Conservation (phyloP, 2,888 invertebrate species). For the Diaperis boleti region DNA sequence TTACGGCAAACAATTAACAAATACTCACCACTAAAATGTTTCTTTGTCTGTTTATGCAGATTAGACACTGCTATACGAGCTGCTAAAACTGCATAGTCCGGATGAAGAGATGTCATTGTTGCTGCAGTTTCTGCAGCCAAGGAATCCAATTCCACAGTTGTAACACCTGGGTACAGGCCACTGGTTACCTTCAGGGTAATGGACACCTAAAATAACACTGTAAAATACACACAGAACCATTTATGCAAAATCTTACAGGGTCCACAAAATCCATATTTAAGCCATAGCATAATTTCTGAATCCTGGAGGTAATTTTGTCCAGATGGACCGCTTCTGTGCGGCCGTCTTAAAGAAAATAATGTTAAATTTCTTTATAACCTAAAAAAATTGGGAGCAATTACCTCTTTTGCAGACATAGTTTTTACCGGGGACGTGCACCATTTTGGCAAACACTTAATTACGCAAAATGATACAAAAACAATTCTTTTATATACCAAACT, state of each 20-base stretch:
- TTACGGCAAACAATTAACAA: not conserved
- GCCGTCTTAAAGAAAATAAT: constrained; percentile 74
- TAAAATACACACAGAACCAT: too few species aligned
- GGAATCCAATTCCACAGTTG: constrained; percentile 96
- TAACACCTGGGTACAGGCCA: constrained; percentile 96
- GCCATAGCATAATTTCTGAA: constrained; percentile 95
- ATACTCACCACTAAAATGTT: constrained; percentile 83
- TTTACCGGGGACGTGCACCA: constrained; percentile 1
- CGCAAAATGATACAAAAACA: not conserved
- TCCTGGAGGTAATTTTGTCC: constrained; percentile 97
- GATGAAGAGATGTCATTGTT: constrained; percentile 96
- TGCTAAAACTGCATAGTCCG: constrained; percentile 93
- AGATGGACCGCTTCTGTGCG: constrained; percentile 92
- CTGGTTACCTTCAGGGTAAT: constrained; percentile 93
- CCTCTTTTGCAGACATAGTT: constrained; percentile 34
- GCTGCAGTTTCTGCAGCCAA: constrained; percentile 99
- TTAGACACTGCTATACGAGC: constrained; percentile 93
- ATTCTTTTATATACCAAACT: too few species aligned
- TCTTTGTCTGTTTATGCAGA: constrained; percentile 96
- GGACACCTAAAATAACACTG: constrained; percentile 71
- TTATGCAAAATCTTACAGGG: constrained; percentile 78
- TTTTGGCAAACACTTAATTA: not conserved
- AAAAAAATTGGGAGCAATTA: not conserved
- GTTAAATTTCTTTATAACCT: constrained; percentile 10
- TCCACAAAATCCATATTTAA: constrained; percentile 96